Base-by-base conservation (phyloP, 2,888 invertebrate genomes). In the Aleiodes alternator region DNA sequence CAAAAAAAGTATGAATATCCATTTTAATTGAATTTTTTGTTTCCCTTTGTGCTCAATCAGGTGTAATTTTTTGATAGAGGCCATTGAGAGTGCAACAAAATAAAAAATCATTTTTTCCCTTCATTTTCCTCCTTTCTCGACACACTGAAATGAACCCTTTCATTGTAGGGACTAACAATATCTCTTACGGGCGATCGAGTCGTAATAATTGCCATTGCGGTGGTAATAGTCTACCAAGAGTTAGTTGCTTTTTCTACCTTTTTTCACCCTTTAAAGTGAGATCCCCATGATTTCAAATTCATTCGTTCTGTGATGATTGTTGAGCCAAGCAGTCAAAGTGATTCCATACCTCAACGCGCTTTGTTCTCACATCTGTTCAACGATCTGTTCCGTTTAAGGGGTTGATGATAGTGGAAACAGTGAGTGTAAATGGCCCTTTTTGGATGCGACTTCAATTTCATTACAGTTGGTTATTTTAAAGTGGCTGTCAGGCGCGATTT, bases 391-490 rank as follows among this genome's bases (percentile, higher is more conserved):
- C 76, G 75, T 73, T 48, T 59, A 68, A 57, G 56, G 64, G 68
- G 38, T 48, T 64, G 64, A 51, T 14, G 57, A 69, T 68, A 75
- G 76, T 66, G 72, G 72, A 73, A 78, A 76, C 69, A 76, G 74
- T 48, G 29, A 61, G 85, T 86, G 85, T 85, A 85, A 81, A 78
- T 81, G 82, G 80, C 64, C 64, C 23, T 23, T 64, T 64, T 64
- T 23, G 43, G 14, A 64, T 59, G 69, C 68, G 48, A 80, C 82
- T 82, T 83, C 87, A 87, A 89, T 89, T 89, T 89, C 89, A 88
- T 89, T 89, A 89, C 88, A 87, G 85, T 64, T 64, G 86, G 87
- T 88, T 87, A 88, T 89, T 89, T 88, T 88, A 87, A 89, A 88
- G 88, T 88, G 88, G 87, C 87, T 85, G 87, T 87, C 87, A 85